Base-by-base conservation (phyloP, 1,140 invertebrate genomes). In the Eufriesea mexicana region DNA sequence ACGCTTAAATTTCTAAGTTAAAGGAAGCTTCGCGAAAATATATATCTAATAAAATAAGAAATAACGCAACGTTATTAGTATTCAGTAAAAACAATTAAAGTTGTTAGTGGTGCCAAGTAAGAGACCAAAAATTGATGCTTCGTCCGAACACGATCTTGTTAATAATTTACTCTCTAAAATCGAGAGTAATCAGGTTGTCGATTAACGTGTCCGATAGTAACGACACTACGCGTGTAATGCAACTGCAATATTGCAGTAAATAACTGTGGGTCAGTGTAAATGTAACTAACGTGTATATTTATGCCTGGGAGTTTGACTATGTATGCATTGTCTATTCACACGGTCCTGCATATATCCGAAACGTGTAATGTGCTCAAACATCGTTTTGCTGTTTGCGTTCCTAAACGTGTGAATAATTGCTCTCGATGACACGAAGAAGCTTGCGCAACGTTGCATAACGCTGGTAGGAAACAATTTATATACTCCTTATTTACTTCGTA, bases 181-280 rank as follows among this genome's bases (percentile, higher is more conserved):
- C 72, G 42, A 54, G 59, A 86, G 74, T 84, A 83, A 80, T 49
- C 75, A 42, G 57, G 71, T 72, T 77, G 59, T 68, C 59, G 78
- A 74, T 71, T 62, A 77, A 88, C 86, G 47, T 54, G 84, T 84
- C 83, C 79, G 78, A 89, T 86, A 82, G 67, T 49, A 62, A 42
- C 8, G 51, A 61, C 74, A 12, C 71, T 84, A 70, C 75, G 85
- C 78, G 85, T 87, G 84, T 55, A 80, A 90, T 68, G 75, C 35
- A 16, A 71, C 79, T 67, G 76, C 75, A 35, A 84, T 70, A 79
- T 68, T 54, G 55, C 77, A 64, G 71, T 35, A 73, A 76, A 81
- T 86, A 78, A 86, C 62, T 54, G 62, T 59, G 49, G 47, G 6
- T 18, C 47, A 14, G 72, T 42, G 71, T 35, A 72, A 76, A 74